These are phyloP conservation scores for Celastrina argiolus DNA, from an alignment of 2,888 invertebrate species.

Conservation along the genomic window DNA sequence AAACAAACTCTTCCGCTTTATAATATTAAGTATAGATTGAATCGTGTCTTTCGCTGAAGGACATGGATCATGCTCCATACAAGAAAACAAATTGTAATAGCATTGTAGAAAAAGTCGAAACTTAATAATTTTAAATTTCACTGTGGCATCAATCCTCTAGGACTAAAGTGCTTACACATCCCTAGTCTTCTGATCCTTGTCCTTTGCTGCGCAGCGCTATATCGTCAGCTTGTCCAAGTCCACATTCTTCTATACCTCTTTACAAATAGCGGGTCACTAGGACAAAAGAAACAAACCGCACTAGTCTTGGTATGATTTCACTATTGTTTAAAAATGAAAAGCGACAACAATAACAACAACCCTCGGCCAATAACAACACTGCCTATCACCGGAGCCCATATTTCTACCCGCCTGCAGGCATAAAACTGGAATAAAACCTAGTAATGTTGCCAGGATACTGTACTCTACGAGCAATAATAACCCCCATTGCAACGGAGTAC, in stretches of 20 bases:
- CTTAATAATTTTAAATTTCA: no score
- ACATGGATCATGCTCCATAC: no score
- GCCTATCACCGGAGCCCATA: not conserved
- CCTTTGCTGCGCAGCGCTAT: no score
- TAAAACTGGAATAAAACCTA: constrained; percentile 15
- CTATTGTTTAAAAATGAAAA: not conserved
- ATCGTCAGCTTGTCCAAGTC: not conserved
- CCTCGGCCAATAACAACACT: constrained; percentile 14
- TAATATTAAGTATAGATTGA: no score
- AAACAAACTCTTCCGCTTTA: no score
- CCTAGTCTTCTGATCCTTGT: no score
- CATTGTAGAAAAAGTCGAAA: no score
- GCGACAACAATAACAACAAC: not conserved
- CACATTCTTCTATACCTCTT: not conserved
- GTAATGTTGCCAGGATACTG: constrained; percentile 17
- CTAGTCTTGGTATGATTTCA: not conserved
- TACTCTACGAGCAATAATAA: not conserved
- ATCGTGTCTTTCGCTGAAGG: no score
- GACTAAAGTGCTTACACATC: no score
- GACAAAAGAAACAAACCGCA: not conserved
- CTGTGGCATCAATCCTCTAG: no score
- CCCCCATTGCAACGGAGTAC: not conserved
- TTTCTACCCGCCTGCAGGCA: constrained; percentile 17
- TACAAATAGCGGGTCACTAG: not conserved
- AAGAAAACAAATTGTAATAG: no score